These are phyloP conservation scores for Drosophila tropicalis DNA, from an alignment of 1,140 invertebrate species.

Conservation along the genomic window DNA sequence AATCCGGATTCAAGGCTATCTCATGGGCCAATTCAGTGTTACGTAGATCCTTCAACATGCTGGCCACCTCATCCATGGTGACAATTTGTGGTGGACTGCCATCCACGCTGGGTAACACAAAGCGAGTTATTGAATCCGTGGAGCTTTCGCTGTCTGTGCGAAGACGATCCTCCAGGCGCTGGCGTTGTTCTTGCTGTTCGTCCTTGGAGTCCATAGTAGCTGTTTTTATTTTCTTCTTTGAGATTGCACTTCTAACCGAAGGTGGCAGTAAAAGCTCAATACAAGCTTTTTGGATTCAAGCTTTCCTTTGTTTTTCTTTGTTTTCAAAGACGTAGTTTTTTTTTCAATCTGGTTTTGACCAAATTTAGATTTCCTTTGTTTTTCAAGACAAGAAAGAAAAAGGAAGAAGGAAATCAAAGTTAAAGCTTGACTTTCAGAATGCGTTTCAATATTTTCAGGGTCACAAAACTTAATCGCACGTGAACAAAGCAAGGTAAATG, in stretches of 20 bases:
- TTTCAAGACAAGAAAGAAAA: neutral
- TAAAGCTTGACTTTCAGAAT: constrained; percentile 1
- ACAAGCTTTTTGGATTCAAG: neutral
- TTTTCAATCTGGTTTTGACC: neutral
- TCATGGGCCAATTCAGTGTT: constrained; percentile 98
- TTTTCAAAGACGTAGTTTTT: constrained; percentile 18
- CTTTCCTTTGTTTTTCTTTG: constrained; percentile 19
- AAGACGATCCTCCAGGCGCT: constrained; percentile 32
- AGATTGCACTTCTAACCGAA: neutral
- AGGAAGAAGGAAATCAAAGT: neutral
- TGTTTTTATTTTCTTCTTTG: neutral
- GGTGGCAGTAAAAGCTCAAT: neutral
- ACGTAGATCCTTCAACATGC: constrained; percentile 93
- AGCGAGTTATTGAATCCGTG: constrained; percentile 68
- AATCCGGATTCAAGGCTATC: constrained; percentile 96
- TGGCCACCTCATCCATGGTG: constrained; percentile 94
- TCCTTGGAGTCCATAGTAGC: constrained; percentile 52
- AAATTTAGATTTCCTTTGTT: constrained; percentile 16
- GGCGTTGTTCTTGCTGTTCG: constrained; percentile 37
- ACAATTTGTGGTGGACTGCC: constrained; percentile 94
- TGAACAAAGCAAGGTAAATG: constrained; percentile 10
- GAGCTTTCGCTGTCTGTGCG: constrained; percentile 82
- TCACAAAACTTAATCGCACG: neutral
- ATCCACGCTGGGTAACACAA: constrained; percentile 84
- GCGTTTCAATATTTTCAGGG: neutral